These are phyloP conservation scores for Leucophenga varia DNA, from an alignment of 1,140 invertebrate genomes.

Conservation along the genomic window DNA sequence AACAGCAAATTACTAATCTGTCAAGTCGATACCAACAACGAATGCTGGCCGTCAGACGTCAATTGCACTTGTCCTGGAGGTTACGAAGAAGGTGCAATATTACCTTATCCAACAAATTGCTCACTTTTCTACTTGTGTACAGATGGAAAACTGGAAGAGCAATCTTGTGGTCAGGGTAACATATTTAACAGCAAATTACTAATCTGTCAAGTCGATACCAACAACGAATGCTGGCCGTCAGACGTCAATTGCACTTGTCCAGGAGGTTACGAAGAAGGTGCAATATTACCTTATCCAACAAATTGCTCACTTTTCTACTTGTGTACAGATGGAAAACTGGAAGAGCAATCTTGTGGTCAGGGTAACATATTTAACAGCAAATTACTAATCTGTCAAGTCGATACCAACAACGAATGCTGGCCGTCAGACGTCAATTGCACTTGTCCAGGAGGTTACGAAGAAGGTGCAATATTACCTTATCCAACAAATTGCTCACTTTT, in stretches of 20 bases:
- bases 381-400: slow-evolving; percentile 4
- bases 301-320: slow-evolving; percentile 26
- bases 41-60: slow-evolving; percentile 9
- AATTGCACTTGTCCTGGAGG: slow-evolving; percentile 23
- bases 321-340: slow-evolving; percentile 22
- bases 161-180: slow-evolving; percentile 28
- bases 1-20: slow-evolving; percentile 5
- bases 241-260: slow-evolving; percentile 20
- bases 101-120: slow-evolving; percentile 18
- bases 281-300: slow-evolving; percentile 6
- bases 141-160: slow-evolving; percentile 15
- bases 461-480: slow-evolving; percentile 16
- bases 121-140: slow-evolving; percentile 20
- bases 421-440: slow-evolving; percentile 17
- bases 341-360: slow-evolving; percentile 18
- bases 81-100: slow-evolving; percentile 11
- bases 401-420: slow-evolving; percentile 16
- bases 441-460: slow-evolving; percentile 11
- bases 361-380: slow-evolving; percentile 24
- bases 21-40: slow-evolving; percentile 8
- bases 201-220: slow-evolving; percentile 12
- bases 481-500: slow-evolving; percentile 22
- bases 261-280: slow-evolving; percentile 7
- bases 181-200: slow-evolving; percentile 9
- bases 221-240: slow-evolving; percentile 18